Conservation (phyloP, 2,888 invertebrate species). For the Caradrina kadenii region DNA sequence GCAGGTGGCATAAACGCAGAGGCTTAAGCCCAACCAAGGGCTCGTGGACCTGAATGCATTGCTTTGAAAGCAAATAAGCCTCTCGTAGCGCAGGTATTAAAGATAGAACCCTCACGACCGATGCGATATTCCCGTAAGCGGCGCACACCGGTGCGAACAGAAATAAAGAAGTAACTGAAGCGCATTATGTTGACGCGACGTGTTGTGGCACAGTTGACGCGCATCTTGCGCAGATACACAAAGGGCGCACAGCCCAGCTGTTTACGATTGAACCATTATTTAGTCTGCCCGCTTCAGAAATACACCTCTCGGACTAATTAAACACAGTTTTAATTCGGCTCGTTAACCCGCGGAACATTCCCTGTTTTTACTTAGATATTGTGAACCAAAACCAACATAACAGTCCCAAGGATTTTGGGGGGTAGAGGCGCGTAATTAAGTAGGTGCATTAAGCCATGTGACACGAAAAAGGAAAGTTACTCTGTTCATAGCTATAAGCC, state of each 20-base stretch:
- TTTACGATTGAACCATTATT: conserved; percentile 42
- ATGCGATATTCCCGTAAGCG: not conserved
- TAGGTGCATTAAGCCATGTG: no score
- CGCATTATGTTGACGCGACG: conserved; percentile 24
- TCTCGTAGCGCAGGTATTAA: no score
- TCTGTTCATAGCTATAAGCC: no score
- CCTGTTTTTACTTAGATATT: not conserved
- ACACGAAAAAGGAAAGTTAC: no score
- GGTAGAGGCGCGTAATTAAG: no score
- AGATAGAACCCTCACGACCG: not conserved
- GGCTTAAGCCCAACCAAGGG: no score
- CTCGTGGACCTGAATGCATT: not conserved
- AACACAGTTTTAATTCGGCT: conserved; percentile 17
- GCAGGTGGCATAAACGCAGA: no score
- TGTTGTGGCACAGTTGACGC: conserved; percentile 5
- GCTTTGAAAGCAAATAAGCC: not conserved
- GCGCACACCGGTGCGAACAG: not conserved
- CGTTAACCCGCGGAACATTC: conserved; percentile 10
- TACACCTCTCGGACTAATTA: conserved; percentile 40
- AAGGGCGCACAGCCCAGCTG: conserved; percentile 31
- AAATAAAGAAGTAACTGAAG: conserved; percentile 5
- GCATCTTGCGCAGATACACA: conserved; percentile 26
- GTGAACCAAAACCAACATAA: no score
- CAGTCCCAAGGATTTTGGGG: no score
- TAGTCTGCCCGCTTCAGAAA: conserved; percentile 46